Base-by-base conservation (phyloP, 1,140 invertebrate species). In the Eupristina koningsbergeri region DNA sequence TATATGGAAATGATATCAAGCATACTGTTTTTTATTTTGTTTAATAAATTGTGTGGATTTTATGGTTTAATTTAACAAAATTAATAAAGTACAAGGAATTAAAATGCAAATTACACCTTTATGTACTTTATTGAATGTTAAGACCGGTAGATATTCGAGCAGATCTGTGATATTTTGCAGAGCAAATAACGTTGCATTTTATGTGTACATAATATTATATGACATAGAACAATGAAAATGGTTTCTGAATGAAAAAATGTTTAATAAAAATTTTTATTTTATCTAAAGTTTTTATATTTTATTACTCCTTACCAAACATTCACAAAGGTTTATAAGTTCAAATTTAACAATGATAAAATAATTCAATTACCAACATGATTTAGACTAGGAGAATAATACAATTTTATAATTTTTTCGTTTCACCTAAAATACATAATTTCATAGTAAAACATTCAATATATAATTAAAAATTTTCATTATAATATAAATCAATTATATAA, bases 101-200 rank as follows among this genome's bases (percentile, higher is more conserved):
- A 84, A 79, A 84, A 79, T 84, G 69, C 58, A n/a, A n/a, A n/a
- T n/a, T n/a, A 80, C 69, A 84, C 76, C 67, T 84, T 67, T 74
- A 74, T 74, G 22, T 79, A 84, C 82, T 83, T 82, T 67, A 76
- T 82, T 73, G 34, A 45, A 29, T 34, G 2, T 64, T 26, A 50
- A 76, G 47, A 19, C 64, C 41, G 75, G 67, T 71, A 67, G 73
- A 63, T 78, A 83, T 83, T 83, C n/a, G 26, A 78, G 50, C 61
- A 75, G 71, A 81, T 26, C 86, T 88, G 87, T 88, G 85, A 88
- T 87, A 87, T 74, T 80, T 73, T 63, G 67, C 69, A 80, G 85
- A 87, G 77, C 61, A 79, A 81, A 61, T 58, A 83, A 78, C 71
- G 39, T 76, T 76, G 75, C 81, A 83, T 83, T 83, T 83, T 83